phyloP scores from a whole-genome alignment of 2,797 vertebrate genomes.

The Periparus ater region DNA sequence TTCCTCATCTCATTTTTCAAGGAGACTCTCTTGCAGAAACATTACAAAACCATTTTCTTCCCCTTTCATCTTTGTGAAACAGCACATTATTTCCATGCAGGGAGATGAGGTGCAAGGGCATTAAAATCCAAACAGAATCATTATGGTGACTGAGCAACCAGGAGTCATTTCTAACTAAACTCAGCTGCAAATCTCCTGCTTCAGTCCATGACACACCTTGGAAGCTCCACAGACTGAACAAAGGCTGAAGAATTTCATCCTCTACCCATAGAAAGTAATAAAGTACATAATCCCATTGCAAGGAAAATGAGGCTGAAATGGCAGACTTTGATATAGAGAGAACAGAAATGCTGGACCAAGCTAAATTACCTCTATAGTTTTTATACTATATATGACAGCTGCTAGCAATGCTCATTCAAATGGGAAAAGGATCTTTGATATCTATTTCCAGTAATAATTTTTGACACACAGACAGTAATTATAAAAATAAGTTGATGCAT shows the following conservation, averaged over 20 bases:
- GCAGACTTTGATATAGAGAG: neutral
- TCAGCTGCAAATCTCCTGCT: neutral
- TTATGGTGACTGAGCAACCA: neutral
- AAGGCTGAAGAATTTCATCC: neutral
- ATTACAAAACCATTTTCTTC: conserved; percentile 18
- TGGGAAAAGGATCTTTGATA: neutral
- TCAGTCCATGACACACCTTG: neutral
- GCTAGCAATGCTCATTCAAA: neutral
- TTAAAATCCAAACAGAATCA: conserved; percentile 22
- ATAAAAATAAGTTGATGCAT: neutral
- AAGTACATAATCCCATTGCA: neutral
- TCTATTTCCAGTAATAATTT: neutral
- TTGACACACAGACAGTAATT: neutral
- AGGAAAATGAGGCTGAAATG: neutral
- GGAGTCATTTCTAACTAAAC: neutral
- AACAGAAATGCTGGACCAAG: neutral
- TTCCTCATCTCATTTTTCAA: neutral
- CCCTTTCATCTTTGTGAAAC: conserved; percentile 28
- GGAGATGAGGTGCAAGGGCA: neutral
- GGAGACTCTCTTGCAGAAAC: conserved; percentile 16
- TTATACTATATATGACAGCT: neutral
- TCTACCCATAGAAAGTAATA: neutral
- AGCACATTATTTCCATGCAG: neutral
- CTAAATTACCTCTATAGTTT: neutral
- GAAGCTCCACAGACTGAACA: neutral